Base-by-base conservation (phyloP, 2,888 invertebrate genomes). In the Lithophane ornitopus region DNA sequence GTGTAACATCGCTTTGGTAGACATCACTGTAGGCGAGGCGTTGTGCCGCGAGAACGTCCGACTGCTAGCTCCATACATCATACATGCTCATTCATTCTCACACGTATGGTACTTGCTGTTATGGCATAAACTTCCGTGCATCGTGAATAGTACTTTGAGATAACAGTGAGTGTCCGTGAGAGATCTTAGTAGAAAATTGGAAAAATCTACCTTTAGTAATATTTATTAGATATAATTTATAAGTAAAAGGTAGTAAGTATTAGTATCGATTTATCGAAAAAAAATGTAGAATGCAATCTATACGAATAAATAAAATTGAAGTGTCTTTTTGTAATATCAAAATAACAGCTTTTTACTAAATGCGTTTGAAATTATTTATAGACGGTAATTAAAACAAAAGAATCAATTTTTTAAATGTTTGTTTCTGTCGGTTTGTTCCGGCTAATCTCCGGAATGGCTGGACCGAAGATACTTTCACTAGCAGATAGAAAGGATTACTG, bases 1-100 rank as follows among this genome's bases (percentile, higher is more conserved):
- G 39, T 62, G 28, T 26, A 52, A 70, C 62, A 62, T 68, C 56
- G 79, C 88, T 87, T 82, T 89, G 72, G 78, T 87, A 89, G 85
- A 82, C 72, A 84, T 80, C 82, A 82, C 49, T 19, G 59, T 26
- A 2, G 28, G 16, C 26, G 54, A n/a, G 22, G 26, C 28, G 65
- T 7, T 6, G 52, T 2, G 74, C 58, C 54, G 79, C 52, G 69
- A 49, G 59, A 3, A 49, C 74, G 46, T 52, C 74, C 66, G 71
- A 16, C 49, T 26, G 7, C 19, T 19, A 14, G 2, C 39, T 39
- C 39, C 22, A 65, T 28, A 62, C 34, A 56, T 34, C 62, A 63
- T 52, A 52, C 49, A 22, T n/a, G 9, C 58, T 54, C 56, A 26
- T 52, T 14, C 66, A 70, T 26, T 22, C 58, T 58, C 44, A 44